Base-by-base conservation (phyloP, 2,113 vertebrate genomes). In the Myocastor coypus region DNA sequence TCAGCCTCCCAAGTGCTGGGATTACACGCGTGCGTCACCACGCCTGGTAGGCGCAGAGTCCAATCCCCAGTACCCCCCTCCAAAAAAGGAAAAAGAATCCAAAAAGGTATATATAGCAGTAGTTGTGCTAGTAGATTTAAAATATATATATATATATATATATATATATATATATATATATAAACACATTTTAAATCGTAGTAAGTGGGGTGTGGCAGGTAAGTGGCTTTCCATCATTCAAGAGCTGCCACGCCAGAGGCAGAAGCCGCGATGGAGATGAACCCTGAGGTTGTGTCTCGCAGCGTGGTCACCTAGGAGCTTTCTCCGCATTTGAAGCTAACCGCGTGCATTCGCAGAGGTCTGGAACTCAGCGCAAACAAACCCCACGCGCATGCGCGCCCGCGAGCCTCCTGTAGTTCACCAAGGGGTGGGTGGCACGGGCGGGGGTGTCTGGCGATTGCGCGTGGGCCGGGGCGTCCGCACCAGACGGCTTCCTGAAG, bases 291-390 rank as follows among this genome's bases (percentile, higher is more conserved):
- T 59, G 16, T 4, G 19, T 59, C 57, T 12, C 19, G 17, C 57
- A n/a, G 46, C 3, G 80, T 1, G 0, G 5, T 9, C 0, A 17
- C 28, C 50, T 19, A 9, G 26, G 64, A 13, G 28, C 37, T 32
- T 52, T 86, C 20, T 68, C 4, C 2, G 4, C 12, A 34, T 52
- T 22, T 28, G 61, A 42, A 0, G 22, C 59, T 22, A 11, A 10
- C 2, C 19, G 42, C 71, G 5, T 26, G 50, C 6, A 0, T 63
- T 57, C 46, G 10, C 37, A 32, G 4, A 19, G 50, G 3, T 3
- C 42, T 40, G 78, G 69, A 7, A 10, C 3, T 37, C 11, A 46
- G 20, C 16, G 34, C 59, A 46, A 75, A 61, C 7, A 30, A 2
- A 32, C 5, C 34, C 34, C 68, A n/a, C 32, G n/a, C 66, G 28